These are phyloP conservation scores for Parus major DNA, from an alignment of 2,113 vertebrate genomes.

Conservation along the genomic window DNA sequence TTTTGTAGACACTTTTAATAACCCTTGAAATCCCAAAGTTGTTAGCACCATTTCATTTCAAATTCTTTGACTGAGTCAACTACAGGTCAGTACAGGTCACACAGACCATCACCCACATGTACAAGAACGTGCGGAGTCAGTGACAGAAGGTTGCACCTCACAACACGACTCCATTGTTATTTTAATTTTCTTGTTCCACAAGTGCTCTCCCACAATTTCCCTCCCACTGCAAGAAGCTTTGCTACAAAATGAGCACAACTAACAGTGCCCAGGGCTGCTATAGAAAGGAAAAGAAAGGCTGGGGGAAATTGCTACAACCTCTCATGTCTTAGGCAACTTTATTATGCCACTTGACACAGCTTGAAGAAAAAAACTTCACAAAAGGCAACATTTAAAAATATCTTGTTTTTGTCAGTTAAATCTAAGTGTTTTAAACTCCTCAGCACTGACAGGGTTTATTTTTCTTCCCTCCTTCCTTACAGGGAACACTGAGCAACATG, in stretches of 20 bases:
- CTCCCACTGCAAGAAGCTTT: conserved; percentile 57
- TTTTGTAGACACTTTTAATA: neutral
- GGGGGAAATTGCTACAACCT: conserved; percentile 38
- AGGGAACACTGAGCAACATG: neutral
- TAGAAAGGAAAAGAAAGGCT: conserved; percentile 50
- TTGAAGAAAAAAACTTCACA: conserved; percentile 42
- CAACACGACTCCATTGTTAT: conserved; percentile 43
- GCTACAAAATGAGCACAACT: conserved; percentile 56
- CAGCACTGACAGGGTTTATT: neutral
- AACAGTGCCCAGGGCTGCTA: conserved; percentile 25
- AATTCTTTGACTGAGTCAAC: conserved; percentile 15
- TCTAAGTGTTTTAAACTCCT: conserved; percentile 15
- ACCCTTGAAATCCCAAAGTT: neutral
- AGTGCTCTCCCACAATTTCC: conserved; percentile 51
- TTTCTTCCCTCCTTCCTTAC: neutral
- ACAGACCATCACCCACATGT: conserved; percentile 2
- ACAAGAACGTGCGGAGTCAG: conserved; percentile 17
- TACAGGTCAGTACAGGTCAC: conserved; percentile 19
- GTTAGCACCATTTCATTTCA: neutral
- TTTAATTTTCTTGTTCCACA: conserved; percentile 54
- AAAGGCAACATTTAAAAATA: conserved; percentile 57
- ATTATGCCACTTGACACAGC: conserved; percentile 58
- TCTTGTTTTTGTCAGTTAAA: conserved; percentile 21
- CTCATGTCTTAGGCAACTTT: conserved; percentile 53
- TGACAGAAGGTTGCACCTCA: conserved; percentile 44